Evolutionary conservation across 2,113 vertebrate species (phyloP).

Genomic region (Rhinopithecus roxellana): DNA sequence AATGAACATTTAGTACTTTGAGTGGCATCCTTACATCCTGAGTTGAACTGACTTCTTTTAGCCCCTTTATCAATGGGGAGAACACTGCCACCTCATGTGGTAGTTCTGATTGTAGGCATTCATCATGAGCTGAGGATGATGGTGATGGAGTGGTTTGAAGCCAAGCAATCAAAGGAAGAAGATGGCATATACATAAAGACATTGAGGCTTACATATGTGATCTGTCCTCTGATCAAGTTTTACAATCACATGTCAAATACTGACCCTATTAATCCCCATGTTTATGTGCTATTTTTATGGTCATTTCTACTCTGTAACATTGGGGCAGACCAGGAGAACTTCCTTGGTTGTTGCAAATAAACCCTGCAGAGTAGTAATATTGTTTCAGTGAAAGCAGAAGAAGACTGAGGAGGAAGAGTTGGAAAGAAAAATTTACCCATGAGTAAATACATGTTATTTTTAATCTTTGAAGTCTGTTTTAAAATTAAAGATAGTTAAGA

Average conservation of each 20-base stretch:
- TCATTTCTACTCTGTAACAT: constrained; percentile 2
- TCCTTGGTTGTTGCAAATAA: background rate
- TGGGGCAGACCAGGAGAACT: background rate
- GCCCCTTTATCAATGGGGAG: background rate
- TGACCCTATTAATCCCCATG: background rate
- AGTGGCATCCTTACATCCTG: background rate
- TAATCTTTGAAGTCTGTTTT: constrained; percentile 33
- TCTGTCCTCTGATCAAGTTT: constrained; percentile 19
- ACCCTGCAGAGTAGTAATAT: background rate
- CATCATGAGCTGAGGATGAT: background rate
- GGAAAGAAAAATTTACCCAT: background rate
- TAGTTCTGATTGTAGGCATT: background rate
- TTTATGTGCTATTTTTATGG: background rate
- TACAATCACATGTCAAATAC: background rate
- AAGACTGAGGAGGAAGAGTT: background rate
- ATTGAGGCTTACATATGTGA: background rate
- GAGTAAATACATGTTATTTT: background rate
- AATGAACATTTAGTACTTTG: background rate
- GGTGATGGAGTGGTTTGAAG: background rate
- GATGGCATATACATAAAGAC: background rate
- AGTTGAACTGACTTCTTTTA: background rate
- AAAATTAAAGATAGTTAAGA: constrained; percentile 17
- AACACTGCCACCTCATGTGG: background rate
- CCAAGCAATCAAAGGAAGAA: background rate
- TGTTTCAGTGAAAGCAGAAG: constrained; percentile 31